Base-by-base conservation (phyloP, 1,140 invertebrate species). In the Leptopilina boulardi region DNA sequence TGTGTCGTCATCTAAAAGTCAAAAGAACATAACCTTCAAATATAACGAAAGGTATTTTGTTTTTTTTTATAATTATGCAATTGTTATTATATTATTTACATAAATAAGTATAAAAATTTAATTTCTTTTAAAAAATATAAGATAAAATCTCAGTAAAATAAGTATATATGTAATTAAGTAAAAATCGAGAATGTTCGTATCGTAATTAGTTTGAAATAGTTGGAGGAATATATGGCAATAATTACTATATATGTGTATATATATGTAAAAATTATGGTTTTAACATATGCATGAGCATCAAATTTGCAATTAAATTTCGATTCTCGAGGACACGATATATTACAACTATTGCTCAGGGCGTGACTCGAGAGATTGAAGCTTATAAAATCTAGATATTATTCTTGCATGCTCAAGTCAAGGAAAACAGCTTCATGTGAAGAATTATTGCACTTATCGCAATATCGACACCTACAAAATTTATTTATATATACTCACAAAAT, bases 241-340 rank as follows among this genome's bases (percentile, higher is more conserved):
- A 66, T 66, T 30, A 66, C 11, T 34, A 66, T 66, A 15, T 23
- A 42, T n/a, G n/a, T 38, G 34, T 38, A 38, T 6, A 3, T 34
- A 34, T 6, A 34, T n/a, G n/a, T n/a, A n/a, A n/a, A 42, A 42
- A 42, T 42, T 13, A 11, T 13, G n/a, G 3, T 51, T 51, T 51
- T 6, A 51, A 51, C 18, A 47, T 4, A n/a, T 51, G 47, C 47
- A 51, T 51, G 47, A 51, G 15, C 47, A 51, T 51, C 47, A 51
- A 51, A 51, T 51, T 18, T 18, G 47, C 15, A 51, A n/a, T 66
- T 66, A 66, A 66, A 66, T 30, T 15, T 30, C 23, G 59, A 34
- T 15, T 66, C 59, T 66, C 59, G 59, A 66, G 23, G 59, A 66
- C 59, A 66, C 59, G 59, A 66, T 66, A 66, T 66, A 66, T 66